These are phyloP conservation scores for Uropetala carovei DNA, from an alignment of 2,888 invertebrate genomes.

Conservation along the genomic window DNA sequence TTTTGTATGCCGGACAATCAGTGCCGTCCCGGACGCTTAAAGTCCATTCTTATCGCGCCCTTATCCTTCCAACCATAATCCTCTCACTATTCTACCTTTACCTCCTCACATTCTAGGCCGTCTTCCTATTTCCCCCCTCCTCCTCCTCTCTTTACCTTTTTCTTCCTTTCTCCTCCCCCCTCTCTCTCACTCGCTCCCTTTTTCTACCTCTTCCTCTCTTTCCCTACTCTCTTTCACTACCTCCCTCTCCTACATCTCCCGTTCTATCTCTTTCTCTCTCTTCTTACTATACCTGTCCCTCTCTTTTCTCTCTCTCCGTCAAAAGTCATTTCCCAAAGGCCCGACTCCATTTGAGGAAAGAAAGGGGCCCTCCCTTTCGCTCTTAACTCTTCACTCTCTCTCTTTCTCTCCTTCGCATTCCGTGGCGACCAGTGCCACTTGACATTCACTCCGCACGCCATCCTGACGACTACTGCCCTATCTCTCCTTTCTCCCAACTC, in stretches of 20 bases:
- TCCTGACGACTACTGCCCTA: constrained; percentile 38
- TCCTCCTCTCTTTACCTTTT: background rate
- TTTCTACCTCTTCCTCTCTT: too few relatives aligned
- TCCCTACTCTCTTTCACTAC: too few relatives aligned
- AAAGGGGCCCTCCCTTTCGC: background rate
- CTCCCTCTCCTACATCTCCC: too few relatives aligned
- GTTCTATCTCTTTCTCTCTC: too few relatives aligned
- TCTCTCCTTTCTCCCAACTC: background rate
- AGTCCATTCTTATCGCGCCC: background rate
- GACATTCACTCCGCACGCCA: constrained; percentile 6
- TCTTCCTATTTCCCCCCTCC: background rate
- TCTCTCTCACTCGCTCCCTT: too few relatives aligned
- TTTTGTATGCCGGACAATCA: too few relatives aligned
- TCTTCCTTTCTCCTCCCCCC: background rate
- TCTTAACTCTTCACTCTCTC: background rate
- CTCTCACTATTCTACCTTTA: too few relatives aligned
- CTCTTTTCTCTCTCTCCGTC: too few relatives aligned
- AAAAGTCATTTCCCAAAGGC: too few relatives aligned
- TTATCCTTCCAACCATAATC: background rate
- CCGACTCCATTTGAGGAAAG: background rate
- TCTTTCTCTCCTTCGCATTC: background rate
- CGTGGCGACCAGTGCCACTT: background rate
- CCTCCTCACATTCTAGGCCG: too few relatives aligned
- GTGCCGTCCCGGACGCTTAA: too few relatives aligned
- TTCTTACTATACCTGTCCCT: too few relatives aligned